phyloP scores from a whole-genome alignment of 2,888 invertebrate species.

The Tholera decimalis region DNA sequence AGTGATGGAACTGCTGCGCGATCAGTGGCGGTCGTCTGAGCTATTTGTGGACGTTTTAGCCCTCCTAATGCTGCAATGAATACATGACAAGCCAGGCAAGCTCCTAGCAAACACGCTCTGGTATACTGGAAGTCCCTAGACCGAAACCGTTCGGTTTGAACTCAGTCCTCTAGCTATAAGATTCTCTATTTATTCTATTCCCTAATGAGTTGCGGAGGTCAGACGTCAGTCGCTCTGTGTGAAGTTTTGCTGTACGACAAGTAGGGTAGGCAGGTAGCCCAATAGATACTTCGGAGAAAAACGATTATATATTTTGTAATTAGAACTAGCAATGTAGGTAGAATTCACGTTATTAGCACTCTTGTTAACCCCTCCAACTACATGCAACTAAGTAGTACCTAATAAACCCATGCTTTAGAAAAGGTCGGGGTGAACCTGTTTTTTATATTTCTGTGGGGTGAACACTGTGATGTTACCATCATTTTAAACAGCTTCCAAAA shows the following conservation, averaged over 20 bases:
- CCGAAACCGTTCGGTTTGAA: not conserved
- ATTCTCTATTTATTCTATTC: slow-evolving; percentile 9
- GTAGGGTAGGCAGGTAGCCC: not conserved
- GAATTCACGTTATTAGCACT: too few species aligned
- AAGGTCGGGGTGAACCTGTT: too few species aligned
- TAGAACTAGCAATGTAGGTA: too few species aligned
- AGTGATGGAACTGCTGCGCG: not conserved
- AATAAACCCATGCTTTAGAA: too few species aligned
- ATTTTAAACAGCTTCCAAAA: not conserved
- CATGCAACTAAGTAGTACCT: too few species aligned
- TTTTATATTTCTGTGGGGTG: too few species aligned
- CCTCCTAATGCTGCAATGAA: not conserved
- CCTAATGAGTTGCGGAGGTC: slow-evolving; percentile 57
- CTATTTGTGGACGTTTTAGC: not conserved
- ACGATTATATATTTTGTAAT: not conserved
- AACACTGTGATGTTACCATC: too few species aligned
- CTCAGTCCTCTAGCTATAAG: slow-evolving; percentile 36
- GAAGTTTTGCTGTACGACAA: not conserved
- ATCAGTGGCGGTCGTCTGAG: not conserved
- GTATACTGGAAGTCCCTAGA: not conserved
- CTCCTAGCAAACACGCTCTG: not conserved
- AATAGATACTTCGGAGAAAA: not conserved
- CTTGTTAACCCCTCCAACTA: too few species aligned
- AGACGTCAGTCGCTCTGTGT: slow-evolving; percentile 57
- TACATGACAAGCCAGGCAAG: not conserved